Evolutionary conservation across 2,888 invertebrate species (phyloP), one percentile per base, ranked within the genome.

Genomic region (Diaprepes abbreviatus): DNA sequence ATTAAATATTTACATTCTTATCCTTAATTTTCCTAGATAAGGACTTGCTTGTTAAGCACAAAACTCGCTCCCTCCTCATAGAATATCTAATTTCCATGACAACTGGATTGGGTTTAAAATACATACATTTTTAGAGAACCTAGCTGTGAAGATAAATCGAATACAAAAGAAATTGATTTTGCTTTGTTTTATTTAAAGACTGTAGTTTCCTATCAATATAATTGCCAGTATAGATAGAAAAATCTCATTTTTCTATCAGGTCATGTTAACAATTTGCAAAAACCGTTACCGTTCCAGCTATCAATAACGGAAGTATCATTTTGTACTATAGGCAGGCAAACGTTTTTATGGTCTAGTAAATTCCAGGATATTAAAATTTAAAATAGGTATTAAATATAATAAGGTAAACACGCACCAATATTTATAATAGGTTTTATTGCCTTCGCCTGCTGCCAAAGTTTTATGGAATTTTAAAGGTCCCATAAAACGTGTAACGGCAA

Each of bases 271-370:
- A 38, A 38, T 14, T 16, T 14, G 38, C 3, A 14, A 38, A 19
- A 48, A 24, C 21, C 24, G 14, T 28, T 19, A 54, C 5, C 3
- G 10, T 16, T 3, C 6, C 5, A 54, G 7, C 17, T 54, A 54
- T 54, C 10, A 17, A 33, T 35, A 54, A 16, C 33, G 35, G 54
- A 16, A 33, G 24, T 54, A 54, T 17, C 12, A 35, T 1, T 54
- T 54, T 35, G 12, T 35, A 28, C 6, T 9, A 54, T 19, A 5
- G 12, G 5, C 14, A 45, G 52, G 52, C 33, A 63, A 58, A 31
- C 60, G 60, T 66, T 70, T 70, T 66, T 66, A 66, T 60, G 70
- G 70, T 70, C 70, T 70, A 60, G 54, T 70, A 70, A 70, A 52
- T 66, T 54, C 28, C 52, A 66, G 66, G 66, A 66, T 52, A 66